Evolutionary conservation across 1,140 invertebrate species (phyloP).

Genomic region (Laupala kohalensis): DNA sequence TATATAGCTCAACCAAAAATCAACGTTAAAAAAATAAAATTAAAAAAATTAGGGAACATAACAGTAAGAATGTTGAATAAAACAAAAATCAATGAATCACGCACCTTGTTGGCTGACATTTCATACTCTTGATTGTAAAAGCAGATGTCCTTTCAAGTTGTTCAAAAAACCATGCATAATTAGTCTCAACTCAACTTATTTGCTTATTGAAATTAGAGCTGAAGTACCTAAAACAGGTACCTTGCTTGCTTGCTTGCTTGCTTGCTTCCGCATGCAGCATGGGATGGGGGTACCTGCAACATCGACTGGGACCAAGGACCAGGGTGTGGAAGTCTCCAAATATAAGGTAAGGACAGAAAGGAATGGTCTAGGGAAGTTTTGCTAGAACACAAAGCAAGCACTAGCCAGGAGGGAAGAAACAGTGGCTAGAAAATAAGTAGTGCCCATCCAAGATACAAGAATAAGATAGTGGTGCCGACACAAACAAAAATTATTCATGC

Average conservation of each 20-base stretch:
- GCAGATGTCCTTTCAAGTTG: conserved; percentile 2
- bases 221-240: conserved; percentile 1
- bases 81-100: not conserved
- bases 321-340: not conserved
- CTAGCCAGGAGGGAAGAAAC: not conserved
- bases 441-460: not conserved
- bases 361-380: not conserved
- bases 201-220: conserved; percentile 2
- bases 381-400: conserved; percentile 6
- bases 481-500: not conserved
- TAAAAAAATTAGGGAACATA: not conserved
- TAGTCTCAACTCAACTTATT: conserved; percentile 1
- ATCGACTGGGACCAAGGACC: not conserved
- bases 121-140: conserved; percentile 2
- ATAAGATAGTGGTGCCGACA: conserved; percentile 2
- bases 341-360: not conserved
- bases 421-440: conserved; percentile 1
- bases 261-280: conserved; percentile 11
- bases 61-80: not conserved
- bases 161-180: conserved; percentile 9
- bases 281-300: conserved; percentile 13
- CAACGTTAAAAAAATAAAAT: not conserved
- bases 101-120: conserved; percentile 3
- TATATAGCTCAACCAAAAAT: not conserved
- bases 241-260: conserved; percentile 4